Percentiles rank a stretch among this genome's conserved stretches.
Conservation (phyloP, 2,888 invertebrate species). For the Hedya salicella region DNA sequence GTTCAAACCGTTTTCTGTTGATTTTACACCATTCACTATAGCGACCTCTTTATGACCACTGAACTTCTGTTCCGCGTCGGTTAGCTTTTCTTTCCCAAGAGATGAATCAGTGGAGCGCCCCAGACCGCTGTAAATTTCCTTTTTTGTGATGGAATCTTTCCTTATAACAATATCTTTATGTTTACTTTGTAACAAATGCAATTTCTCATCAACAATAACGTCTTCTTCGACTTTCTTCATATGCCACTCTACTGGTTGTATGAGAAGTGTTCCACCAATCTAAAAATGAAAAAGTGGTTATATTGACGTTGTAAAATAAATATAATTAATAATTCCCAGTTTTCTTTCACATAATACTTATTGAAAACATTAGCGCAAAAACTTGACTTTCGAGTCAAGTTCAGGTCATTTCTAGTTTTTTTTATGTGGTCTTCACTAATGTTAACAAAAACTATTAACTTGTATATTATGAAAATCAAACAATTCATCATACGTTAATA, state of each 20-base stretch:
- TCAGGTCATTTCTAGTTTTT: no score
- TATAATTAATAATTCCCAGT: no score
- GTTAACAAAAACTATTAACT: no score
- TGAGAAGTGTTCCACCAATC: slow-evolving; percentile 84
- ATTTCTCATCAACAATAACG: slow-evolving; percentile 69
- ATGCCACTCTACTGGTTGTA: slow-evolving; percentile 86
- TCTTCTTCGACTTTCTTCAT: slow-evolving; percentile 75
- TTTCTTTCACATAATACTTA: no score
- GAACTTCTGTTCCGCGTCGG: slow-evolving; percentile 51
- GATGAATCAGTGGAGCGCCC: slow-evolving; percentile 51
- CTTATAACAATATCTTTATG: slow-evolving; percentile 61
- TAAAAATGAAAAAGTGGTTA: slow-evolving; percentile 60
- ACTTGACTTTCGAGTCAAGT: no score
- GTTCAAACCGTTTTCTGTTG: slow-evolving; percentile 56
- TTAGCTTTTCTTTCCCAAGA: slow-evolving; percentile 47
- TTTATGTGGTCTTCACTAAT: no score
- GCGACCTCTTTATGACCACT: slow-evolving; percentile 62
- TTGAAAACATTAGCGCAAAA: no score
- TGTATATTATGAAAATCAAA: no score
- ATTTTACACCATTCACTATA: slow-evolving; percentile 49
- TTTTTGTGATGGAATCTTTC: slow-evolving; percentile 60
- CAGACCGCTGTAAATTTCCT: slow-evolving; percentile 47
- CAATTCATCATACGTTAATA: no score
- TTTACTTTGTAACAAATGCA: slow-evolving; percentile 66
- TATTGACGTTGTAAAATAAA: no score